Evolutionary conservation across 2,888 invertebrate genomes (phyloP).

Genomic region (Mimas tiliae): DNA sequence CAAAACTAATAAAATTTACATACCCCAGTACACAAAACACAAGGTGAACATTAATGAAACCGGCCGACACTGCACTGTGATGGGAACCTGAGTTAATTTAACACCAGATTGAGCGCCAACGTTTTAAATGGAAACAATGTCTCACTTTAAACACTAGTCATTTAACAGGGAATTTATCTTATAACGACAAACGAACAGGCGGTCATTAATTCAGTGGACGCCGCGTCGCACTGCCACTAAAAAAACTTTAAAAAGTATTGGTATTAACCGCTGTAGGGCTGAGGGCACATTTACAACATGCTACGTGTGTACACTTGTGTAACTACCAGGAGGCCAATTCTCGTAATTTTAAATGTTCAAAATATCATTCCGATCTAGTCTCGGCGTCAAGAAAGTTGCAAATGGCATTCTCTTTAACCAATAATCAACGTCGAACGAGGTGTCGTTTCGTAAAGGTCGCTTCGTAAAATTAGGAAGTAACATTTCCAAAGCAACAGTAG

Average conservation of each 20-base stretch:
- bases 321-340: background rate
- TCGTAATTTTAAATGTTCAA: too few relatives aligned
- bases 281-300: conserved; percentile 35
- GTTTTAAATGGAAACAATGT: conserved; percentile 51
- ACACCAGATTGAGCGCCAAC: conserved; percentile 43
- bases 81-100: conserved; percentile 41
- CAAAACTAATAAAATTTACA: background rate
- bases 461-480: too few relatives aligned
- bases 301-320: background rate
- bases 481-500: too few relatives aligned
- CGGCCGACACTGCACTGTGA: background rate
- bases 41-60: background rate
- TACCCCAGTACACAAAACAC: background rate
- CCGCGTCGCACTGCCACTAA: conserved; percentile 51
- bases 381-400: too few relatives aligned
- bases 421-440: too few relatives aligned
- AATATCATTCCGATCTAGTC: too few relatives aligned
- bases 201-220: conserved; percentile 59
- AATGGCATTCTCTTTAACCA: too few relatives aligned
- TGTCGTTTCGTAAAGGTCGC: too few relatives aligned
- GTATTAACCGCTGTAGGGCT: conserved; percentile 62
- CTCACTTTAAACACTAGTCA: conserved; percentile 56
- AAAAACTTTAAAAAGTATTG: conserved; percentile 57
- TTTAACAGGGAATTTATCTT: conserved; percentile 59
- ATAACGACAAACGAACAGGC: conserved; percentile 54